A percentile compares a stretch with the other conserved stretches of the same genome.
phyloP scores from a whole-genome alignment of 1,140 invertebrate genomes.

The Hyles euphorbiae region DNA sequence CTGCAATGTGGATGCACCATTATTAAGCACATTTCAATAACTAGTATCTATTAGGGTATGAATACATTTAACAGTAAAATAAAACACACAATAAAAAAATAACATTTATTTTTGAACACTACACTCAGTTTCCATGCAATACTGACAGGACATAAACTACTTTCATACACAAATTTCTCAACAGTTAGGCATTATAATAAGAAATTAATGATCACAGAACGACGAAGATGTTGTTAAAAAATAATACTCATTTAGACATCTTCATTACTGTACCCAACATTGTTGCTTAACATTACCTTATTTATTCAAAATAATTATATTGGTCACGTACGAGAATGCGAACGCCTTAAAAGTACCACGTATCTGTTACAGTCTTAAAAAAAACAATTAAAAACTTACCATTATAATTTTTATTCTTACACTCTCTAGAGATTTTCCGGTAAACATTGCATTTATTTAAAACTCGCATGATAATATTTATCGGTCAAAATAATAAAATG shows the following conservation, averaged over 20 bases:
- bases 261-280: conserved; percentile 53
- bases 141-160: conserved; percentile 50
- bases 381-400: conserved; percentile 3
- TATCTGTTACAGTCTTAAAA: conserved; percentile 37
- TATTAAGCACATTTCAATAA: too few species aligned
- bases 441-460: conserved; percentile 7
- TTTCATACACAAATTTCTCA: conserved; percentile 50
- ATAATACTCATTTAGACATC: conserved; percentile 44
- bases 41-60: not conserved
- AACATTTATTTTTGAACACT: conserved; percentile 70
- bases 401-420: not conserved
- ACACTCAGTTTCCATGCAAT: conserved; percentile 66
- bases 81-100: conserved; percentile 51
- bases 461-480: conserved; percentile 20
- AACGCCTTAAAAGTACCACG: conserved; percentile 51
- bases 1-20: too few species aligned
- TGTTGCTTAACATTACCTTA: conserved; percentile 57
- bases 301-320: conserved; percentile 49
- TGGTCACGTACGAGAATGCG: conserved; percentile 65
- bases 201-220: conserved; percentile 68
- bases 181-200: conserved; percentile 59
- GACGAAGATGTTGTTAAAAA: conserved; percentile 63
- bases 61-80: not conserved
- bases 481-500: conserved; percentile 26
- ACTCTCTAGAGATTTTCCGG: not conserved